Conservation (phyloP, 2,888 invertebrate species). For the Harpalus rufipes region DNA sequence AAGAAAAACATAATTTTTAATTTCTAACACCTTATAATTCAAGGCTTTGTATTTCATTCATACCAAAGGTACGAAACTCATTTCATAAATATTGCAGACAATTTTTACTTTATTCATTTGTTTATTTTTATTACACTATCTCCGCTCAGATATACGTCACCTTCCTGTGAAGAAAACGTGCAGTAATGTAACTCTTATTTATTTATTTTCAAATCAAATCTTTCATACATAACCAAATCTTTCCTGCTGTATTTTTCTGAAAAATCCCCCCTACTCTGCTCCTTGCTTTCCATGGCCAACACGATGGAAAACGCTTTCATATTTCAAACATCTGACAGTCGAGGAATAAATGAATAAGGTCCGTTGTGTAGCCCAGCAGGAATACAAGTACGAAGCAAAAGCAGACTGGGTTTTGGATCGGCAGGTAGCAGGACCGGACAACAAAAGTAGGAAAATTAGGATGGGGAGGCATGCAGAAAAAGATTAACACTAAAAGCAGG, state of each 20-base stretch:
- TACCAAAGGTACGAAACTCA: too few species aligned
- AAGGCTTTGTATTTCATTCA: too few species aligned
- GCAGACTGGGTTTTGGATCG: neutral
- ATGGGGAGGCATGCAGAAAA: neutral
- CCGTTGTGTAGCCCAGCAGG: slow-evolving; percentile 14
- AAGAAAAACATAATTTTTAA: too few species aligned
- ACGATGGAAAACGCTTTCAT: slow-evolving; percentile 47
- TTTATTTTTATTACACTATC: too few species aligned
- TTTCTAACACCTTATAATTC: too few species aligned
- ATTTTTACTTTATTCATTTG: too few species aligned
- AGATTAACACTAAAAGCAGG: too few species aligned
- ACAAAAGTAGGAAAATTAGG: slow-evolving; percentile 9
- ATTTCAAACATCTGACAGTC: slow-evolving; percentile 52
- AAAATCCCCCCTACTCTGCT: neutral
- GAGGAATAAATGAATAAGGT: slow-evolving; percentile 52
- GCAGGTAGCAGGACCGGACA: neutral
- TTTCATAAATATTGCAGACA: too few species aligned
- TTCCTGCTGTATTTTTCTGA: neutral
- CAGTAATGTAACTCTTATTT: neutral
- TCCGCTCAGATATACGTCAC: too few species aligned
- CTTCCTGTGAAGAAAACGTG: too few species aligned
- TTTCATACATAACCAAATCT: slow-evolving; percentile 6
- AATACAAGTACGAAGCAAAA: neutral
- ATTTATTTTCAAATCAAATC: slow-evolving; percentile 4
- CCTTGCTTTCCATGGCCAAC: slow-evolving; percentile 18